These are phyloP conservation scores for Euclidia mi DNA, from an alignment of 2,888 invertebrate genomes.

Conservation along the genomic window DNA sequence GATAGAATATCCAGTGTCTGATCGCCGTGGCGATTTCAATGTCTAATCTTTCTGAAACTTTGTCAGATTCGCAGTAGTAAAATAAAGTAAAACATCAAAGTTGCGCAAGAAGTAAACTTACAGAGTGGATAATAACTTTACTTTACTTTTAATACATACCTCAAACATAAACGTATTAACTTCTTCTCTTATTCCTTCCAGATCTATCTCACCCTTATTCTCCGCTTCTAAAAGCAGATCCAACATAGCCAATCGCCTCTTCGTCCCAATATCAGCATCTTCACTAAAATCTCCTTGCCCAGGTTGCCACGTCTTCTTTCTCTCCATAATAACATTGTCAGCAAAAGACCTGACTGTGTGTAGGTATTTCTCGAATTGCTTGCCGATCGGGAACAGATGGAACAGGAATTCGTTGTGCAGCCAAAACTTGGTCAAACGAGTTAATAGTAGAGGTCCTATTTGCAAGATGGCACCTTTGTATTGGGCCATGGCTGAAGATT, in stretches of 20 bases:
- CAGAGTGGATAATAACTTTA: too few relatives aligned
- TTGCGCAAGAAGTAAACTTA: too few relatives aligned
- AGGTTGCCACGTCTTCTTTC: slow-evolving; percentile 64
- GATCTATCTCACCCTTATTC: slow-evolving; percentile 89
- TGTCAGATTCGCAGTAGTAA: too few relatives aligned
- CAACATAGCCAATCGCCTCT: slow-evolving; percentile 91
- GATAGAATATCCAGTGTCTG: too few relatives aligned
- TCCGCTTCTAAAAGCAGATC: slow-evolving; percentile 91
- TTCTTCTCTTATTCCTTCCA: slow-evolving; percentile 92
- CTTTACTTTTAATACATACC: too few relatives aligned
- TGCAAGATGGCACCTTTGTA: slow-evolving; percentile 88
- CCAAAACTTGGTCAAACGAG: slow-evolving; percentile 87
- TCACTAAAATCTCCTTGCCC: slow-evolving; percentile 29
- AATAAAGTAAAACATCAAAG: too few relatives aligned
- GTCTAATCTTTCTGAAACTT: too few relatives aligned
- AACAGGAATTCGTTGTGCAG: slow-evolving; percentile 88
- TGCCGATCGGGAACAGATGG: slow-evolving; percentile 78
- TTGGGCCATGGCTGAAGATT: slow-evolving; percentile 72
- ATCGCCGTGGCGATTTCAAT: too few relatives aligned
- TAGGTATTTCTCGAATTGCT: slow-evolving; percentile 81
- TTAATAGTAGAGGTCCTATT: slow-evolving; percentile 68
- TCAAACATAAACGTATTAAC: slow-evolving; percentile 94
- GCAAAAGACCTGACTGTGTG: slow-evolving; percentile 87
- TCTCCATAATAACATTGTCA: slow-evolving; percentile 87
- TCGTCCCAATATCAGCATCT: slow-evolving; percentile 43